Conservation (phyloP, 2,888 invertebrate species). For the Dolichopus griseipennis region DNA sequence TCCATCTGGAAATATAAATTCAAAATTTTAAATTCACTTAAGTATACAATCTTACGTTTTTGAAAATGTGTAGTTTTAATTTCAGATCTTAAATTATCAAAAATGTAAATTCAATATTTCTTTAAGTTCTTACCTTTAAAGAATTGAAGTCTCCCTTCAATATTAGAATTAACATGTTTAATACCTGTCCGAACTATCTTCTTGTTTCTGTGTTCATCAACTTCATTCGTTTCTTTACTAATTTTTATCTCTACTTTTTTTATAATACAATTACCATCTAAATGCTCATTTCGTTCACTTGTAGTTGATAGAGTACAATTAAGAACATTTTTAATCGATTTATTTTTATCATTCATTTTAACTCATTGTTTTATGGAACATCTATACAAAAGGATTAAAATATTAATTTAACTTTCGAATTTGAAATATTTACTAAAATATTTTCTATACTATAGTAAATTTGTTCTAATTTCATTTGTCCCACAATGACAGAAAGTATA, state of each 20-base stretch:
- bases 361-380: neutral
- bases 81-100: too few relatives aligned
- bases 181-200: neutral
- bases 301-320: neutral
- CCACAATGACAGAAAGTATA: neutral
- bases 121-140: constrained; percentile 36
- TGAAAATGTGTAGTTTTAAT: neutral
- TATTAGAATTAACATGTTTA: neutral
- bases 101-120: too few relatives aligned
- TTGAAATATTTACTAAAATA: neutral
- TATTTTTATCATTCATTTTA: neutral
- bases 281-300: neutral
- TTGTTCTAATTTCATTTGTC: neutral
- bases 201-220: neutral
- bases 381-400: neutral
- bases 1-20: constrained; percentile 57
- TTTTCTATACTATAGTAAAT: neutral
- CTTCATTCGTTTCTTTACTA: neutral
- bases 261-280: neutral
- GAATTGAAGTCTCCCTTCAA: constrained; percentile 42
- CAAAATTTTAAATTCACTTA: neutral
- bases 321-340: neutral
- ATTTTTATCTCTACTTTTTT: neutral
- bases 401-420: neutral
- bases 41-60: neutral